Conservation (phyloP, 2,888 invertebrate genomes). For the Griposia aprilina region DNA sequence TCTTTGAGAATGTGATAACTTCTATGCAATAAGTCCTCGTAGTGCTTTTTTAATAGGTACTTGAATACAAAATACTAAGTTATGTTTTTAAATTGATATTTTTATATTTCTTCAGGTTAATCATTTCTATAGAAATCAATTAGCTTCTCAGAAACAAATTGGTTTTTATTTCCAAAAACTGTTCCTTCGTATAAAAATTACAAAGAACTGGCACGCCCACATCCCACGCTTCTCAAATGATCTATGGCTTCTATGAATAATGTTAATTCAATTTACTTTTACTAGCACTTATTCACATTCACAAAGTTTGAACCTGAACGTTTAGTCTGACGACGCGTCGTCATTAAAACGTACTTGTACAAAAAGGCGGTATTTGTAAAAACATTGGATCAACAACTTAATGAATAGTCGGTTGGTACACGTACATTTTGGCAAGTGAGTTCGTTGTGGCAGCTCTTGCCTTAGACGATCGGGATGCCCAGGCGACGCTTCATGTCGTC, state of each 20-base stretch:
- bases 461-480: neutral
- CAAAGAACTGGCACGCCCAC: neutral
- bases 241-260: neutral
- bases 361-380: too few relatives aligned
- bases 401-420: neutral
- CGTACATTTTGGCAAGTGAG: neutral
- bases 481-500: conserved; percentile 31
- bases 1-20: neutral
- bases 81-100: neutral
- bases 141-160: neutral
- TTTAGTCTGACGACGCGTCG: neutral
- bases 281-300: neutral
- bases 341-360: neutral
- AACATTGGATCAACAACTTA: neutral
- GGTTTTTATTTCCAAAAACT: neutral
- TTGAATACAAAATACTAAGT: neutral
- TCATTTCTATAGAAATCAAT: neutral
- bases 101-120: neutral
- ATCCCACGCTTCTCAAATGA: neutral
- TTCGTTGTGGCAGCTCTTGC: neutral
- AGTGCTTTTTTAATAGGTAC: neutral
- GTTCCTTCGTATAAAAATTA: too few relatives aligned
- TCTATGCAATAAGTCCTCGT: neutral
- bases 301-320: neutral
- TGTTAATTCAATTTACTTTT: neutral